Evolutionary conservation across 2,113 vertebrate species (phyloP), one percentile per base, ranked within the genome.

Genomic region (Catagonus wagneri): DNA sequence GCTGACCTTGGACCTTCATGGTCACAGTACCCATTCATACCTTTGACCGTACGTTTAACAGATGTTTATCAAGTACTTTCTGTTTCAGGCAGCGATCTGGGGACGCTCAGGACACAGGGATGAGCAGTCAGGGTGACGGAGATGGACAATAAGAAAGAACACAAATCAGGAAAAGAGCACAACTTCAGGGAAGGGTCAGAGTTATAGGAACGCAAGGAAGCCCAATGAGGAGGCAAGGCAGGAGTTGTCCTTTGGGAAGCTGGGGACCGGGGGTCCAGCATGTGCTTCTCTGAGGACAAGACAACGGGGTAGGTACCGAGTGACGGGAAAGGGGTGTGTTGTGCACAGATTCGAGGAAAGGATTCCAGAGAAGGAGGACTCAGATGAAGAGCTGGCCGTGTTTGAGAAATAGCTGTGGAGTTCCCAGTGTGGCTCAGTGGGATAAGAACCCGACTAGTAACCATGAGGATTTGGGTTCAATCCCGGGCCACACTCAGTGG

Each of bases 31-130:
- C n/a, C 54, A 14, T 16, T 58, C 15, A 0, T 44, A 16, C 60
- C 20, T 0, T 3, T 1, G 1, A 14, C 23, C 23, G 1, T 1
- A 3, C 23, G 19, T 5, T 29, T 6, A 3, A 6, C 25, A 3
- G 12, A 3, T n/a, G 7, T 14, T 23, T 23, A 15, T 4, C 0
- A 1, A 63, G 54, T 9, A 7, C 81, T 20, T 36, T 63, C 72
- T 63, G 25, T 34, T 25, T 27, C 5, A 22, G 58, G 50, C 65
- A 56, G 29, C 29, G 60, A 20, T 9, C 34, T 7, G 27, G 23
- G 14, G 8, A 58, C 32, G 39, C 16, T 2, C 7, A n/a, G 27
- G 13, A 16, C 3, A 23, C 27, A 1, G 4, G 2, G 22, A 50
- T 2, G 12, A 17, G 20, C 25, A 25, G 34, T 29, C 7, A 1